These are phyloP conservation scores for Heteromurus nitidus DNA, from an alignment of 2,888 invertebrate species.

Conservation along the genomic window DNA sequence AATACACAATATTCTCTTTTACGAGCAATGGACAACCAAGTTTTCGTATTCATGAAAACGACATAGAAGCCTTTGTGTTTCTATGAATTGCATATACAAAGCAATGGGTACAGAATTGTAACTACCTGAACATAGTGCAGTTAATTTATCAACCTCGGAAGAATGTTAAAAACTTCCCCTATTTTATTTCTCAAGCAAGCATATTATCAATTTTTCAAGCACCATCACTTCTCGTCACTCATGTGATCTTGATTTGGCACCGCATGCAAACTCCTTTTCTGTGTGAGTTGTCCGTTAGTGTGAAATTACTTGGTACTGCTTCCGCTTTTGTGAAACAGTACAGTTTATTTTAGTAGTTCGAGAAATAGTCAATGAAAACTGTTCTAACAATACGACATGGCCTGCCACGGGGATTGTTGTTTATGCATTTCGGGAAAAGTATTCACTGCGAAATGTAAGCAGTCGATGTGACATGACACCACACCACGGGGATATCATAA, in stretches of 20 bases:
- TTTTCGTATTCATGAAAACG: too few relatives aligned
- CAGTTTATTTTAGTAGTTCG: not conserved
- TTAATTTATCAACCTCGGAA: too few relatives aligned
- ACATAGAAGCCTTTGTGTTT: too few relatives aligned
- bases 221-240: conserved; percentile 28
- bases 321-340: conserved; percentile 21
- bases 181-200: too few relatives aligned
- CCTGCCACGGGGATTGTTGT: not conserved
- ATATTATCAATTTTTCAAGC: not conserved
- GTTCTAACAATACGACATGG: not conserved
- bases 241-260: conserved; percentile 14
- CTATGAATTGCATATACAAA: too few relatives aligned
- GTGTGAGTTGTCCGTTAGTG: conserved; percentile 20
- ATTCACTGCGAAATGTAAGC: not conserved
- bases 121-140: too few relatives aligned
- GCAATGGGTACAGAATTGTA: too few relatives aligned
- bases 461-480: not conserved
- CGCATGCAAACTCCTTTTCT: conserved; percentile 40
- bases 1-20: too few relatives aligned
- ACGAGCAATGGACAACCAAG: too few relatives aligned
- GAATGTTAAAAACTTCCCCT: too few relatives aligned
- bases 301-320: conserved; percentile 36
- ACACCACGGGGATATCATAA: too few relatives aligned
- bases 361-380: not conserved
- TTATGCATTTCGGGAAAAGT: not conserved